Evolutionary conservation across 2,113 vertebrate genomes (phyloP), one percentile per base, ranked within the genome.

Genomic region (Nothobranchius furzeri): DNA sequence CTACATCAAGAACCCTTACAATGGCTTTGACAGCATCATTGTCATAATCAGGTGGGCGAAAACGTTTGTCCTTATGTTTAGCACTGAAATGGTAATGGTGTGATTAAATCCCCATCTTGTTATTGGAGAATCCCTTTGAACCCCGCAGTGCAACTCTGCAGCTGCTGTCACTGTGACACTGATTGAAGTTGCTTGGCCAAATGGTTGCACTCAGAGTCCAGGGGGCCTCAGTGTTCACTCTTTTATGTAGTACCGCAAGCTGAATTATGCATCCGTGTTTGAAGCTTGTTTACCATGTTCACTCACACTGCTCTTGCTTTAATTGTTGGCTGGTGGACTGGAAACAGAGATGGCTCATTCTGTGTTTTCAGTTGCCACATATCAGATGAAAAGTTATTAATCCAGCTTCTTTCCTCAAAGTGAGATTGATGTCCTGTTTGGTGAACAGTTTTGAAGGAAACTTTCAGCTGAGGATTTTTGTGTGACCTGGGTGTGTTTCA

Each of bases 1-100:
- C 78, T 99, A 99, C 88, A 94, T 98, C 91, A 96, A 94, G 85
- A 98, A 96, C 88, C 97, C 96, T 0, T 99, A 99, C 91, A 98
- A 99, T 83, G 95, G 98, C 87, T 99, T 99, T 0, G 98, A 99
- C 0, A 94, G 96, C 52, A 86, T 97, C 90, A 97, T 99, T 0
- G 98, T 99, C 43, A 93, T 99, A 87, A 99, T 99, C 94, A 99
- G 98, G 98, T 98, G 52, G 71, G 25, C 11, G 12, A 9, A 37
- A 46, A 4, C 60, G 40, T 65, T 15, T 78, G 14, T 69, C 6
- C 7, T 25, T 54, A 13, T 47, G 56, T 82, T 84, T 57, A 10
- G 9, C 48, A 54, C 24, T 20, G 14, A 49, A 67, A 58, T 60
- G 5, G 12, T 15, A 62, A 61, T 14, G 67, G 9, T 60, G n/a